Conservation (phyloP, 2,888 invertebrate species). For the Exocentrus adspersus region DNA sequence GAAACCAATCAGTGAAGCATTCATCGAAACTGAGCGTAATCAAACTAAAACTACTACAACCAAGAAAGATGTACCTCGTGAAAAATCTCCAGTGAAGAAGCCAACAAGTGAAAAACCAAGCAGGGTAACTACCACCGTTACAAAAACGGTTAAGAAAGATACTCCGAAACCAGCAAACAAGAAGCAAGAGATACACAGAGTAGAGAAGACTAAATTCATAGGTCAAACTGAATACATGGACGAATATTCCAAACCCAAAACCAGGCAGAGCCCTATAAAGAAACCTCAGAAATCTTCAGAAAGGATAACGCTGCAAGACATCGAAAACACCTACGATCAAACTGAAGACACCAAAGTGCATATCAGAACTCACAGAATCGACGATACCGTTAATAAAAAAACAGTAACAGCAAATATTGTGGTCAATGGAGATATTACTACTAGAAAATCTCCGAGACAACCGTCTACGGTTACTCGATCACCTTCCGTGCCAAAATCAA, state of each 20-base stretch:
- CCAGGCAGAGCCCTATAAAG: background rate
- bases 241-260: conserved; percentile 44
- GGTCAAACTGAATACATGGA: conserved; percentile 45
- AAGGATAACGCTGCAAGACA: conserved; percentile 44
- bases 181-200: conserved; percentile 36
- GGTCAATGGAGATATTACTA: conserved; percentile 41
- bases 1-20: conserved; percentile 31
- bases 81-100: conserved; percentile 28
- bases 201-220: conserved; percentile 42
- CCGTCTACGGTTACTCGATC: conserved; percentile 3
- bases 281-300: conserved; percentile 40
- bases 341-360: conserved; percentile 47
- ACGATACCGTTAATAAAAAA: conserved; percentile 49
- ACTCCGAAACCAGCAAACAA: conserved; percentile 30
- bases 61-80: conserved; percentile 7
- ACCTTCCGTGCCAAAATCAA: no score
- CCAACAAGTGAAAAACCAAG: conserved; percentile 25
- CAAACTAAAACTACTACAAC: conserved; percentile 22
- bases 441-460: conserved; percentile 35
- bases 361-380: conserved; percentile 51
- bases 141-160: conserved; percentile 28
- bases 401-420: conserved; percentile 33
- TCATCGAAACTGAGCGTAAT: conserved; percentile 41
- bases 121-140: conserved; percentile 26
- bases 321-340: conserved; percentile 45